Evolutionary conservation across 2,888 invertebrate genomes (phyloP).

Genomic region (Aphodius granarius): DNA sequence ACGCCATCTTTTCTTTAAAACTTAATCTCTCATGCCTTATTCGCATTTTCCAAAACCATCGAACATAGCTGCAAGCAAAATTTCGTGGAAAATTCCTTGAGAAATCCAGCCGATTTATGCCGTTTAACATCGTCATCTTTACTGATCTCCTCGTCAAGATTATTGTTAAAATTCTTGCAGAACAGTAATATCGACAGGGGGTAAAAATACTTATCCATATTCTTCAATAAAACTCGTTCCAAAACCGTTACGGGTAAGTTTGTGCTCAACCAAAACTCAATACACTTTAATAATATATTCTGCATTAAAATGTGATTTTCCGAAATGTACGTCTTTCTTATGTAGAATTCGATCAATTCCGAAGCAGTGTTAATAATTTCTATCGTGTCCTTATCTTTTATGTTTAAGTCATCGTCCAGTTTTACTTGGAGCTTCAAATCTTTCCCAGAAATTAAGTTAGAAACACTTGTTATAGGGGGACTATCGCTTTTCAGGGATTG

Average conservation of each 20-base stretch:
- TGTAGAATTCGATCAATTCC: conserved; percentile 51
- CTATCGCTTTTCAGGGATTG: conserved; percentile 46
- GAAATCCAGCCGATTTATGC: conserved; percentile 49
- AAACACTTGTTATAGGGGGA: conserved; percentile 46
- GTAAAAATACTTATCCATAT: conserved; percentile 55
- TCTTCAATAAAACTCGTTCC: conserved; percentile 51
- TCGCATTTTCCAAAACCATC: conserved; percentile 54
- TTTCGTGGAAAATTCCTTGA: conserved; percentile 54
- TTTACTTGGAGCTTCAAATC: conserved; percentile 15
- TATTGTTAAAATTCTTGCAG: conserved; percentile 53
- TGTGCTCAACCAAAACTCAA: conserved; percentile 53
- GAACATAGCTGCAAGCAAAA: conserved; percentile 55
- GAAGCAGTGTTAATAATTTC: conserved; percentile 48
- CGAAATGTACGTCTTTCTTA: conserved; percentile 48
- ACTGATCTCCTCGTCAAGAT: conserved; percentile 46
- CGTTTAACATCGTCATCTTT: conserved; percentile 39
- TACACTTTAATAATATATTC: conserved; percentile 52
- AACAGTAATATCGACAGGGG: conserved; percentile 53
- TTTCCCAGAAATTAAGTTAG: conserved; percentile 37
- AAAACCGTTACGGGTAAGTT: conserved; percentile 50
- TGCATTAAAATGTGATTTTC: conserved; percentile 56
- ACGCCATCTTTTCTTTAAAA: too few relatives aligned
- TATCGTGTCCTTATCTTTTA: conserved; percentile 45
- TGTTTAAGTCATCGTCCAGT: conserved; percentile 36
- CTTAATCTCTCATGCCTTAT: conserved; percentile 45